Conservation (phyloP, 1,140 invertebrate genomes). For the Diprion similis region DNA sequence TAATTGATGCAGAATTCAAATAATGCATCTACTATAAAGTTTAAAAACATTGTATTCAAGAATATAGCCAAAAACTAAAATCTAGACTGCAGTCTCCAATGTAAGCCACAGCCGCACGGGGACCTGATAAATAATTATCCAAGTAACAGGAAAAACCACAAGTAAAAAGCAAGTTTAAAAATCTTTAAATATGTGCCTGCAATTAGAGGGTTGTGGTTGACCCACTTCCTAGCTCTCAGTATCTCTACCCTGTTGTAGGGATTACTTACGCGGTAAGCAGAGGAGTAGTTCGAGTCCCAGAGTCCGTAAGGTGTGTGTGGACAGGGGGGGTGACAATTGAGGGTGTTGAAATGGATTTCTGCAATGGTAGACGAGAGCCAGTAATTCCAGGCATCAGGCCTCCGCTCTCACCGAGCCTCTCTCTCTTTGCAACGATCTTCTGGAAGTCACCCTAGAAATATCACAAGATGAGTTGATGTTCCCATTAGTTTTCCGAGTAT, state of each 20-base stretch:
- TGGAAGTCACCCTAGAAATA: conserved; percentile 65
- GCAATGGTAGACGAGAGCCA: conserved; percentile 75
- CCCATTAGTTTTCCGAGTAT: conserved; percentile 4
- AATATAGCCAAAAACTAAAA: background rate
- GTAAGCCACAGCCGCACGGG: too few species aligned
- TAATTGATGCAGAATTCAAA: too few species aligned
- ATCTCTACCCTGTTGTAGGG: background rate
- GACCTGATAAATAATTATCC: too few species aligned
- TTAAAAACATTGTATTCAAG: background rate
- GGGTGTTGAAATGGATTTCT: conserved; percentile 90
- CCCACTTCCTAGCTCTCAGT: background rate
- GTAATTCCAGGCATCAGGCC: conserved; percentile 67
- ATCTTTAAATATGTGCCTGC: too few species aligned
- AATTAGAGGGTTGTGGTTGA: background rate
- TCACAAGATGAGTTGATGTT: conserved; percentile 20
- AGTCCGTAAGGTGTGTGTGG: conserved; percentile 52
- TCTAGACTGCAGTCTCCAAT: background rate
- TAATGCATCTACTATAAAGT: background rate
- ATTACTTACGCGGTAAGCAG: conserved; percentile 51
- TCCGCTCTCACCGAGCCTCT: conserved; percentile 68
- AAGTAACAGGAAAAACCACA: too few species aligned
- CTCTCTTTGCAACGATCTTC: conserved; percentile 66
- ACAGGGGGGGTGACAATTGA: conserved; percentile 79
- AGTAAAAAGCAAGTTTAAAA: too few species aligned
- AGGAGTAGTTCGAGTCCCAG: conserved; percentile 45